Percentiles rank a stretch among this genome's conserved stretches.
These are phyloP conservation scores for Hystrix brachyura DNA, from an alignment of 2,113 vertebrate species.

Conservation along the genomic window DNA sequence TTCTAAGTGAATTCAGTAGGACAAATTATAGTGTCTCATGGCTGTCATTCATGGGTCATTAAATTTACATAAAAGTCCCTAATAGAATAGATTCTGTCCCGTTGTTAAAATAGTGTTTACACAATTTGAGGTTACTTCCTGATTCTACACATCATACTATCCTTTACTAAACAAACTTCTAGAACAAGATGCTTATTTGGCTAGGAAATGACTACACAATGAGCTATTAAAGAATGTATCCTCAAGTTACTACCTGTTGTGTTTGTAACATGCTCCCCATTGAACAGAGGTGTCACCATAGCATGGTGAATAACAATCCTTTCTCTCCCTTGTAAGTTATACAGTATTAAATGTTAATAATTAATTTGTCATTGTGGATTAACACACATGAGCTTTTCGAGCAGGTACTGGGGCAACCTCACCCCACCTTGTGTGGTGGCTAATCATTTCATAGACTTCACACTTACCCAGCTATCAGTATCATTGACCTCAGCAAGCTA, in stretches of 20 bases:
- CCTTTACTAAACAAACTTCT: conserved; percentile 7
- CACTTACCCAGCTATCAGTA: conserved; percentile 67
- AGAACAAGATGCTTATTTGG: conserved; percentile 32
- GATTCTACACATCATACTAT: neutral
- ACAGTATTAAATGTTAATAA: conserved; percentile 75
- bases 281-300: conserved; percentile 55
- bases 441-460: conserved; percentile 57
- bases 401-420: neutral
- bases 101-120: no score
- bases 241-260: conserved; percentile 62
- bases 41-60: neutral
- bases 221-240: neutral
- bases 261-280: conserved; percentile 5
- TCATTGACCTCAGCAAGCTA: conserved; percentile 49
- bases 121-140: neutral
- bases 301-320: conserved; percentile 27
- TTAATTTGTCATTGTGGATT: conserved; percentile 74
- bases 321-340: conserved; percentile 57
- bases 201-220: neutral
- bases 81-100: neutral
- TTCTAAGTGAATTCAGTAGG: neutral
- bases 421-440: neutral
- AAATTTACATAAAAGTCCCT: neutral
- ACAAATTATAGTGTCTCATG: neutral
- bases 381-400: conserved; percentile 51